Conservation (phyloP, 2,113 vertebrate genomes). For the Telmatochromis sp. region DNA sequence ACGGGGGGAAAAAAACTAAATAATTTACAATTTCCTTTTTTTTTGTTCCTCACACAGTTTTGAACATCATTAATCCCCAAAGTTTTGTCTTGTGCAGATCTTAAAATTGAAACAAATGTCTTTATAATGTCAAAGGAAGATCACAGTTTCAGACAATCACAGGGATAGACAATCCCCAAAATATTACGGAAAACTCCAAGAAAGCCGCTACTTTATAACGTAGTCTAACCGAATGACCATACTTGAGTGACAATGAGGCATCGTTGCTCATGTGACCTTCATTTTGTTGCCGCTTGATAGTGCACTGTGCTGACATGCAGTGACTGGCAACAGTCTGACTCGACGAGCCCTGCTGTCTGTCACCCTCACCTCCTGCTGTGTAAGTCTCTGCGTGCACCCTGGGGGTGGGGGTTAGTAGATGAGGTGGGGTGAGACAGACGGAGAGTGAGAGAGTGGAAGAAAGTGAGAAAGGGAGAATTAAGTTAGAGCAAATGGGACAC, state of each 20-base stretch:
- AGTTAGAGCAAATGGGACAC: constrained; percentile 35
- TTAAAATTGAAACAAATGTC: neutral
- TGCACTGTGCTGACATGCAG: constrained; percentile 42
- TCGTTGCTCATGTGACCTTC: constrained; percentile 29
- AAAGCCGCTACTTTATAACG: neutral
- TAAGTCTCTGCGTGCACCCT: constrained; percentile 26
- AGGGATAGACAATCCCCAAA: neutral
- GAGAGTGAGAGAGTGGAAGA: neutral
- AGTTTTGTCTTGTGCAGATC: neutral
- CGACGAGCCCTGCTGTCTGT: constrained; percentile 43
- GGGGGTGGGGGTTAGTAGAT: neutral
- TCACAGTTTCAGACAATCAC: neutral
- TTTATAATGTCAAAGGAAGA: neutral
- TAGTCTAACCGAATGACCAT: neutral
- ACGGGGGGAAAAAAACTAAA: neutral
- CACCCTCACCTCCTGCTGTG: constrained; percentile 54
- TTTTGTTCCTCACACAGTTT: neutral
- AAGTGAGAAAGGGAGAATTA: constrained; percentile 12
- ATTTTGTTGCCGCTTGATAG: constrained; percentile 40
- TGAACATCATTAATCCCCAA: neutral
- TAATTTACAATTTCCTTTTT: neutral
- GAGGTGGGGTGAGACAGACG: neutral
- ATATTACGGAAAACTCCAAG: neutral
- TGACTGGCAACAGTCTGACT: constrained; percentile 38
- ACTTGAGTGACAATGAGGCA: constrained; percentile 6